Evolutionary conservation across 2,113 vertebrate species (phyloP).

Genomic region (Anolis carolinensis): DNA sequence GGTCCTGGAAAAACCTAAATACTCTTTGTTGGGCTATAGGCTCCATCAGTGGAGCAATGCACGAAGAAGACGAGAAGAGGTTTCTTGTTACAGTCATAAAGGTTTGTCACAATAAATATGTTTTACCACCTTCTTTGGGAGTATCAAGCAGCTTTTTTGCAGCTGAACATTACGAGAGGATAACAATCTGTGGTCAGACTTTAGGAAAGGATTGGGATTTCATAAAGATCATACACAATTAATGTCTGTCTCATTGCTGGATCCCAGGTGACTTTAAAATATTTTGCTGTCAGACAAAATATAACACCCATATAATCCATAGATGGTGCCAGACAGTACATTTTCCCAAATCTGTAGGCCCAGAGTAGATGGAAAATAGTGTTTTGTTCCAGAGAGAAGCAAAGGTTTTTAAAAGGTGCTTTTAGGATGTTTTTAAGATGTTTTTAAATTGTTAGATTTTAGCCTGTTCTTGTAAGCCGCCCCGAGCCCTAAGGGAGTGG

Average conservation of each 20-base stretch:
- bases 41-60: constrained; percentile 98
- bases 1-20: constrained; percentile 99
- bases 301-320: background rate
- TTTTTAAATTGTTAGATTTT: no score
- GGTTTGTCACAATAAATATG: constrained; percentile 70
- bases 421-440: no score
- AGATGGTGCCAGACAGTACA: background rate
- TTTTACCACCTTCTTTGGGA: background rate
- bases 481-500: no score
- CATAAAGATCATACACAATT: no score
- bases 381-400: background rate
- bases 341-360: background rate
- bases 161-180: background rate
- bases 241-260: no score
- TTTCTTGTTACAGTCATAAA: constrained; percentile 99
- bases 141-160: background rate
- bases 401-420: background rate
- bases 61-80: constrained; percentile 97
- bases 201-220: no score
- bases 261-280: no score
- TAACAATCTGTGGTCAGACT: background rate
- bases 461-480: no score
- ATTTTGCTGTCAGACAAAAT: background rate
- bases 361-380: background rate
- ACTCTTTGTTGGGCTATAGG: constrained; percentile 98